A percentile compares a stretch with the other conserved stretches of the same genome.
Conservation (phyloP, 1,140 invertebrate species). For the Contarinia nasturtii region DNA sequence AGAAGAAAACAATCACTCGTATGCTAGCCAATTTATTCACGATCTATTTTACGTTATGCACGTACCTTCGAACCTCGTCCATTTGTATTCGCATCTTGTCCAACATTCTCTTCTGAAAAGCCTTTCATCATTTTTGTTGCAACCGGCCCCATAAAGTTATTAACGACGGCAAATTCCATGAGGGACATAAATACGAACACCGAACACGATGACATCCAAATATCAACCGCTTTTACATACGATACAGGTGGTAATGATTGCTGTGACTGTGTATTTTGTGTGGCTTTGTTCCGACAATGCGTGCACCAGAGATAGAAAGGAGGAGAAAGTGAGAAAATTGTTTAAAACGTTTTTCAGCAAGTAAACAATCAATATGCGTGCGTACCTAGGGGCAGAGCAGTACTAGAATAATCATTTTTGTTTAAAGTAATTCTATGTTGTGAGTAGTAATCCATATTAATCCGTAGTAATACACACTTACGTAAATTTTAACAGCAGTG, state of each 20-base stretch:
- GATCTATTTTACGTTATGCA: no score
- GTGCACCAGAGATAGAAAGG: no score
- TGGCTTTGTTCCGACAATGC: no score
- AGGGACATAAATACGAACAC: conserved; percentile 83
- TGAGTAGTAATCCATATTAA: no score
- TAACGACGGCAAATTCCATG: conserved; percentile 83
- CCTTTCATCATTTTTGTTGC: conserved; percentile 79
- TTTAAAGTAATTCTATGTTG: no score
- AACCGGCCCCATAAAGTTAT: conserved; percentile 77
- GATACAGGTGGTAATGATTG: conserved; percentile 77
- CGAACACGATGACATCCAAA: conserved; percentile 86
- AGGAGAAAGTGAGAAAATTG: not conserved
- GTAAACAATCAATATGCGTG: no score
- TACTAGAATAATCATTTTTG: no score
- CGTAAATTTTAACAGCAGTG: no score
- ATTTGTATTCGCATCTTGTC: conserved; percentile 54
- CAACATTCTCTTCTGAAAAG: conserved; percentile 69
- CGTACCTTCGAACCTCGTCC: not conserved
- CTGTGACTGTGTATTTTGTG: conserved; percentile 78
- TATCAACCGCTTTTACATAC: conserved; percentile 80
- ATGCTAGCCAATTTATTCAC: no score
- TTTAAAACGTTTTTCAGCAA: conserved; percentile 2
- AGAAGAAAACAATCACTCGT: no score
- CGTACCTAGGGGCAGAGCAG: no score
- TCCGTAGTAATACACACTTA: no score